These are phyloP conservation scores for Pedicia rivosa DNA, from an alignment of 2,888 invertebrate species.

Conservation along the genomic window DNA sequence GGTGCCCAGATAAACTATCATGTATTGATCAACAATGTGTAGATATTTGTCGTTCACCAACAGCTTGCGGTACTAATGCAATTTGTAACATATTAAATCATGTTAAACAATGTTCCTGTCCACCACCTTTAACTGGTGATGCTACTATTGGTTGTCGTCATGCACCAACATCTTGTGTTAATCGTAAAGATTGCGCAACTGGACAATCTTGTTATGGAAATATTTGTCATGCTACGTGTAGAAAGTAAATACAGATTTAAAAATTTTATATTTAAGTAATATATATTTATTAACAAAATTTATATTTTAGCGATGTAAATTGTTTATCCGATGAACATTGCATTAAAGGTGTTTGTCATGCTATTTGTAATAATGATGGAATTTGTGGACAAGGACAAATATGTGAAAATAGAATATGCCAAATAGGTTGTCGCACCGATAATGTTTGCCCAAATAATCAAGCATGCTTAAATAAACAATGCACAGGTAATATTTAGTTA, in stretches of 20 bases:
- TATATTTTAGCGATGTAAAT: slow-evolving; percentile 48
- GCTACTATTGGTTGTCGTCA: slow-evolving; percentile 56
- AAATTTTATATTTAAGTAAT: not conserved
- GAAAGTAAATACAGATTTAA: slow-evolving; percentile 37
- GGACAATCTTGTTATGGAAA: slow-evolving; percentile 63
- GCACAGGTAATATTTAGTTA: slow-evolving; percentile 50
- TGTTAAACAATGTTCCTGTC: slow-evolving; percentile 57
- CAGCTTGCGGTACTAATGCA: slow-evolving; percentile 73
- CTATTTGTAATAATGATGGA: slow-evolving; percentile 73
- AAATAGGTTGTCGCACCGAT: slow-evolving; percentile 75
- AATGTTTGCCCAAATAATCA: slow-evolving; percentile 56
- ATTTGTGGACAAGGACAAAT: slow-evolving; percentile 68
- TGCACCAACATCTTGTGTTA: slow-evolving; percentile 44
- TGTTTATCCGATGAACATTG: slow-evolving; percentile 79
- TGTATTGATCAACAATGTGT: slow-evolving; percentile 66
- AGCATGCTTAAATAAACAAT: slow-evolving; percentile 69
- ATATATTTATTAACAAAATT: not conserved
- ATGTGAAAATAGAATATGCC: slow-evolving; percentile 73
- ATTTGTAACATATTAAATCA: slow-evolving; percentile 54
- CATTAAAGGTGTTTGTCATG: slow-evolving; percentile 63
- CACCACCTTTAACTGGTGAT: slow-evolving; percentile 54
- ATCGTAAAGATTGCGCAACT: slow-evolving; percentile 48
- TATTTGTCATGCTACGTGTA: slow-evolving; percentile 60
- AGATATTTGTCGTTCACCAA: slow-evolving; percentile 58
- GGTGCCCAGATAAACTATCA: slow-evolving; percentile 54